Percentiles rank a stretch among this genome's conserved stretches.
Conservation (phyloP, 2,113 vertebrate genomes). For the Platycercus adscitus region DNA sequence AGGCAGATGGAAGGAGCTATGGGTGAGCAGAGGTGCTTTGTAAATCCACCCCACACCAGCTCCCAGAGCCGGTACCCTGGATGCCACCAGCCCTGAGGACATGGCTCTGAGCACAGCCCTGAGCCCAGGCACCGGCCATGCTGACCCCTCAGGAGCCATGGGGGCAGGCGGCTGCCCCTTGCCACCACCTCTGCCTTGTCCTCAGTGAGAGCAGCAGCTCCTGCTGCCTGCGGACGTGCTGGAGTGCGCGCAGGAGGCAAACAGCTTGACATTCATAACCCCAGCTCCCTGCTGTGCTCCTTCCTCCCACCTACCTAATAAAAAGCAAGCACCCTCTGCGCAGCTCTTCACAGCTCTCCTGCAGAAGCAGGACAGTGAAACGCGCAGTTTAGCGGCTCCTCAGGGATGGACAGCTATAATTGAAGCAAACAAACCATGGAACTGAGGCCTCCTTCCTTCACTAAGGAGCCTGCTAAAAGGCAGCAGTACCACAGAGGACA, state of each 20-base stretch:
- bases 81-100: background rate
- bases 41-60: background rate
- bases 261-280: slow-evolving; percentile 21
- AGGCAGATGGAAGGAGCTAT: background rate
- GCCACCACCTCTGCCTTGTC: background rate
- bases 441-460: background rate
- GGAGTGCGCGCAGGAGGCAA: background rate
- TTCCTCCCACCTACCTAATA: background rate
- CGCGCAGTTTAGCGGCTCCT: background rate
- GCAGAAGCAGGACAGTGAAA: background rate
- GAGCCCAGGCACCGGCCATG: rapidly evolving
- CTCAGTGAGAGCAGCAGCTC: rapidly evolving
- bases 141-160: rapidly evolving
- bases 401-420: background rate
- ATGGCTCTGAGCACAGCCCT: background rate
- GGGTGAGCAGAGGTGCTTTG: background rate
- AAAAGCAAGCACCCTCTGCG: background rate
- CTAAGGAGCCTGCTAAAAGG: background rate
- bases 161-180: background rate
- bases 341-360: background rate
- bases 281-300: background rate
- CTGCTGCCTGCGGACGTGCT: background rate
- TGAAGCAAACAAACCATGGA: slow-evolving; percentile 28
- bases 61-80: rapidly evolving
- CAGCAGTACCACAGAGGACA: background rate